Conservation (phyloP, 1,140 invertebrate genomes). For the Oedothorax gibbosus region DNA sequence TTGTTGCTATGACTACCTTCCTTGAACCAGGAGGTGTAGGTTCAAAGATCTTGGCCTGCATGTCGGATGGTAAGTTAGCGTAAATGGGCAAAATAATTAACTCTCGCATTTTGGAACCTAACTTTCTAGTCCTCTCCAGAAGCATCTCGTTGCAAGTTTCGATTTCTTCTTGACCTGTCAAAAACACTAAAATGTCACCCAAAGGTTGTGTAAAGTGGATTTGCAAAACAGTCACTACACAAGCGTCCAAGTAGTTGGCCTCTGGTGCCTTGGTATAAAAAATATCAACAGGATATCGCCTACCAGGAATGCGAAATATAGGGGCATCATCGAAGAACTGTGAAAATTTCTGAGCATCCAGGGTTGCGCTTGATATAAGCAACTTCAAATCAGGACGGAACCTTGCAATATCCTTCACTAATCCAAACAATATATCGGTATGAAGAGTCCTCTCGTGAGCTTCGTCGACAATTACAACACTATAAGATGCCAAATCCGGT, state of each 20-base stretch:
- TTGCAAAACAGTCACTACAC: conserved; percentile 95
- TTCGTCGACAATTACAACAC: conserved; percentile 98
- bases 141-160: conserved; percentile 95
- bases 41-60: conserved; percentile 91
- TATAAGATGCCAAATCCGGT: conserved; percentile 94
- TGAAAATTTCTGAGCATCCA: conserved; percentile 99
- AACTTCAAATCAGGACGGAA: conserved; percentile 96
- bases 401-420: conserved; percentile 97
- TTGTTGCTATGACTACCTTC: conserved; percentile 95
- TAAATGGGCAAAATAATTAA: conserved; percentile 96
- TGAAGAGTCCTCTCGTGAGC: conserved; percentile 98
- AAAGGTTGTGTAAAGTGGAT: conserved; percentile 94
- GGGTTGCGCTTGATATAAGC: conserved; percentile 96
- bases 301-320: conserved; percentile 95
- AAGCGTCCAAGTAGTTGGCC: conserved; percentile 98
- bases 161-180: conserved; percentile 96
- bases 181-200: conserved; percentile 96
- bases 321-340: conserved; percentile 98
- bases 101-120: conserved; percentile 94
- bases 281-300: conserved; percentile 89
- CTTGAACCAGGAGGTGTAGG: conserved; percentile 91
- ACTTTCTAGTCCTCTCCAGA: conserved; percentile 86
- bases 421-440: conserved; percentile 97
- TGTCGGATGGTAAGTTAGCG: conserved; percentile 97
- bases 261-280: conserved; percentile 99